Conservation (phyloP, 2,797 vertebrate genomes). For the Liparis tanakae region DNA sequence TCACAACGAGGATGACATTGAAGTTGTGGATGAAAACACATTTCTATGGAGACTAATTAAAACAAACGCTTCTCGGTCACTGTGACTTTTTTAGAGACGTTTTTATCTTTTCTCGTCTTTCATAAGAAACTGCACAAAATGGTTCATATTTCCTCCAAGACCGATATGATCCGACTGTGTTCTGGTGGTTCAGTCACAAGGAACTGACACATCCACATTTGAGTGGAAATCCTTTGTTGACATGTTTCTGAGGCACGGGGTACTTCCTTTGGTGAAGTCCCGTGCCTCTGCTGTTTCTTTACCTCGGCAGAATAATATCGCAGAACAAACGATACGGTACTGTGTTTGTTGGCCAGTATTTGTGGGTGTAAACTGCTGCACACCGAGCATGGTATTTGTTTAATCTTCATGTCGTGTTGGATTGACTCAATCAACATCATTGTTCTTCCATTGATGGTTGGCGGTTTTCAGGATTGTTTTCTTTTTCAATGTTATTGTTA, state of each 20-base stretch:
- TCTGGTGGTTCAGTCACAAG: conserved; percentile 14
- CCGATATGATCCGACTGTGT: conserved; percentile 19
- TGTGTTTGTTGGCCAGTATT: not conserved
- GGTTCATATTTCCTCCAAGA: not conserved
- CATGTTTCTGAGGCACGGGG: not conserved
- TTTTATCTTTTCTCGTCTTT: not conserved
- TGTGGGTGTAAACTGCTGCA: not conserved
- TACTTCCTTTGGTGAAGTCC: not conserved
- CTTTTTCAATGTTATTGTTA: not conserved
- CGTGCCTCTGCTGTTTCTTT: not conserved
- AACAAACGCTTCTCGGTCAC: not conserved
- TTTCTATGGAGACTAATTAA: not conserved
- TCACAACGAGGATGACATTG: not conserved
- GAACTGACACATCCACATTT: conserved; percentile 26
- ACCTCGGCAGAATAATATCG: not conserved
- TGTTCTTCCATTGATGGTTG: conserved; percentile 1
- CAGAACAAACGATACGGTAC: not conserved
- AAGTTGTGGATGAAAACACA: not conserved
- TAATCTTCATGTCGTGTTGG: not conserved
- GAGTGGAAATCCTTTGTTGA: conserved; percentile 1
- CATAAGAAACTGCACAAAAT: not conserved
- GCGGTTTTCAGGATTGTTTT: not conserved
- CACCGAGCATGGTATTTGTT: not conserved
- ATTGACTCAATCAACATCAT: not conserved
- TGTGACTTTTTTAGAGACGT: not conserved